phyloP scores from a whole-genome alignment of 1,140 invertebrate genomes.

The Hesperophylax magnus region DNA sequence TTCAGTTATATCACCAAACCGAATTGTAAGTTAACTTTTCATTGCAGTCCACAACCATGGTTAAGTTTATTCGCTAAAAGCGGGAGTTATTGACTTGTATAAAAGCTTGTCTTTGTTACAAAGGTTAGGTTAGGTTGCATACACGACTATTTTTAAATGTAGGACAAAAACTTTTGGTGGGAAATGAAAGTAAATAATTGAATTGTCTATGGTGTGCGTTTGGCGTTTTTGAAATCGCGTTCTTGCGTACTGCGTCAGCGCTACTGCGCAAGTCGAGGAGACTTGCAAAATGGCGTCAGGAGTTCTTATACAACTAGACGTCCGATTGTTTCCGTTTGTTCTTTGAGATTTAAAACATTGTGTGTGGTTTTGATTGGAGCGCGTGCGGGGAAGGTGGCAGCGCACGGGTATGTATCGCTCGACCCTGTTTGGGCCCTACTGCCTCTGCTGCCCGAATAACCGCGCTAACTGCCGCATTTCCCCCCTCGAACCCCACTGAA shows the following conservation, averaged over 20 bases:
- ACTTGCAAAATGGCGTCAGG: not conserved
- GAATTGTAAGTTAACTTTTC: too few relatives aligned
- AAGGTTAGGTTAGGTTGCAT: not conserved
- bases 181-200: not conserved
- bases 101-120: too few relatives aligned
- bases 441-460: not conserved
- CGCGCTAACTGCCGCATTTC: conserved; percentile 10
- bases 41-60: too few relatives aligned
- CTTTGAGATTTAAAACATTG: not conserved
- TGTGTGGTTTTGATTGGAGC: not conserved
- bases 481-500: not conserved
- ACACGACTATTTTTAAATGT: not conserved
- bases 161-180: conserved; percentile 6
- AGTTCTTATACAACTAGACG: not conserved
- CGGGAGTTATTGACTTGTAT: too few relatives aligned
- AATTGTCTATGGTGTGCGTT: not conserved
- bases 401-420: not conserved
- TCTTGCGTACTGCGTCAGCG: conserved; percentile 32
- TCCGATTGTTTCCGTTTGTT: not conserved
- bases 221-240: not conserved
- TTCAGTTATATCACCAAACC: too few relatives aligned
- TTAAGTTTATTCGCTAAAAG: too few relatives aligned
- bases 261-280: conserved; percentile 13
- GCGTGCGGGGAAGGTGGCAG: not conserved
- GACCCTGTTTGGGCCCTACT: conserved; percentile 6